These are phyloP conservation scores for Sander lucioperca DNA, from an alignment of 2,113 vertebrate genomes.

Conservation along the genomic window DNA sequence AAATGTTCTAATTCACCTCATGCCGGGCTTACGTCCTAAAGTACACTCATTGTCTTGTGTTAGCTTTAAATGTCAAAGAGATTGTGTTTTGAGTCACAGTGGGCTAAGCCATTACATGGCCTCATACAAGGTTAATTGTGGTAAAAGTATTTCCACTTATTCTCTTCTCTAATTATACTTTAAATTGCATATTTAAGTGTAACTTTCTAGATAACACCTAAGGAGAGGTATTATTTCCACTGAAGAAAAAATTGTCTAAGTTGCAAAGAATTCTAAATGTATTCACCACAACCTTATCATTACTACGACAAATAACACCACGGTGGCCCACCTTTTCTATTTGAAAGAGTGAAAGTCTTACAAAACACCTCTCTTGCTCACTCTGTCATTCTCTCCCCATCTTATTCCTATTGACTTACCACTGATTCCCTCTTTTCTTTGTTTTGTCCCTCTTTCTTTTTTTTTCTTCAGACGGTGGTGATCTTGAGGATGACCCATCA, in stretches of 20 bases:
- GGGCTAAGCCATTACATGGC: slow-evolving; percentile 85
- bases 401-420: slow-evolving; percentile 12
- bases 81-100: slow-evolving; percentile 86
- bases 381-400: slow-evolving; percentile 8
- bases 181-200: slow-evolving; percentile 80
- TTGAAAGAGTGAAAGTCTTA: slow-evolving; percentile 62
- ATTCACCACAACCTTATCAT: slow-evolving; percentile 63
- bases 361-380: slow-evolving; percentile 49
- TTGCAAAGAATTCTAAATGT: slow-evolving; percentile 66
- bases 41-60: slow-evolving; percentile 79
- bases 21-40: slow-evolving; percentile 79
- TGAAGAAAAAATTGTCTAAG: slow-evolving; percentile 53
- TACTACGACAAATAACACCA: slow-evolving; percentile 68
- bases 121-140: slow-evolving; percentile 88
- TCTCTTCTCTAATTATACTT: slow-evolving; percentile 81
- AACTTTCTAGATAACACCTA: slow-evolving; percentile 79
- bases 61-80: slow-evolving; percentile 85
- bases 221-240: slow-evolving; percentile 75
- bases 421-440: slow-evolving; percentile 22
- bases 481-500: slow-evolving; percentile 96
- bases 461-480: slow-evolving; percentile 89
- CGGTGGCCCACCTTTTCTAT: slow-evolving; percentile 62
- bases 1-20: slow-evolving; percentile 85
- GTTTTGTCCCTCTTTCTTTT: slow-evolving; percentile 21
- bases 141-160: slow-evolving; percentile 82